These are phyloP conservation scores for Chiloscyllium punctatum DNA, from an alignment of 2,797 vertebrate genomes.

Conservation along the genomic window DNA sequence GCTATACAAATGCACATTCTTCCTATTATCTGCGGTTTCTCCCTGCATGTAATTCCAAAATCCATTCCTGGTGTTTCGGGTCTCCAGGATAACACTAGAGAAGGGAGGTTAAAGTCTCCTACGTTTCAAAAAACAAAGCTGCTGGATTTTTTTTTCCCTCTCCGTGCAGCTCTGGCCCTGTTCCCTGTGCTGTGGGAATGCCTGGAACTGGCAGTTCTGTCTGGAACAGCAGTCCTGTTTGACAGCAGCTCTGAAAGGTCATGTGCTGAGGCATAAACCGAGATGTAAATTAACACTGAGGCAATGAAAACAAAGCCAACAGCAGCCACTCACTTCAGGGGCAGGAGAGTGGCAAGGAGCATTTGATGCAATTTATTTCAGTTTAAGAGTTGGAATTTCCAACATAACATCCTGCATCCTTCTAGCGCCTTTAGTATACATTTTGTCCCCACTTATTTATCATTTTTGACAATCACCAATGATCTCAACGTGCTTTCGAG, in stretches of 20 bases:
- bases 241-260: constrained; percentile 46
- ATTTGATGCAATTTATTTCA: neutral
- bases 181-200: constrained; percentile 31
- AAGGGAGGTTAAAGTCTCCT: neutral
- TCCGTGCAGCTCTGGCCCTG: too few relatives aligned
- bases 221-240: constrained; percentile 57
- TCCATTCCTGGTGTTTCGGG: too few relatives aligned
- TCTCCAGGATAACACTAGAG: too few relatives aligned
- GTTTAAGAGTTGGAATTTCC: neutral
- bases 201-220: constrained; percentile 62
- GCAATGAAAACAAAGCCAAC: neutral
- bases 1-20: too few relatives aligned
- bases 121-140: neutral
- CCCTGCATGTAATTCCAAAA: too few relatives aligned
- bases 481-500: too few relatives aligned
- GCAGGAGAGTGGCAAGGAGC: neutral
- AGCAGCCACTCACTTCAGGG: neutral
- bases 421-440: neutral
- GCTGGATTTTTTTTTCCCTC: constrained; percentile 42
- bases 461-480: neutral
- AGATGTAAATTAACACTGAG: neutral
- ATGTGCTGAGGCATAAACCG: neutral
- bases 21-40: too few relatives aligned
- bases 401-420: neutral
- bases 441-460: neutral